Evolutionary conservation across 2,113 vertebrate species (phyloP).

Genomic region (Acrocephalus kingi): DNA sequence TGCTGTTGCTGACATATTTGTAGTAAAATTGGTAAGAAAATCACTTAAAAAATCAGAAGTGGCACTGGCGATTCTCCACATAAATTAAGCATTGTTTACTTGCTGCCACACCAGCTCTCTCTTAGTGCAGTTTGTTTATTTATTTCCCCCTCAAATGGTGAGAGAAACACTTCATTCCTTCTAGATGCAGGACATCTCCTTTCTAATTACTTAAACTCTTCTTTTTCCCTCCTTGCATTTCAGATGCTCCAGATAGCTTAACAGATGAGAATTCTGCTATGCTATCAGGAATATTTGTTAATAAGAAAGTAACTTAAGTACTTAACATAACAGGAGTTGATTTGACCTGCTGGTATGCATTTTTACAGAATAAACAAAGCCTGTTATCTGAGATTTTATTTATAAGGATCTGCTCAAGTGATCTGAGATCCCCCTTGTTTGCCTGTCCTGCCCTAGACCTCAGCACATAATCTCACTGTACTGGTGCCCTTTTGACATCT

Average conservation of each 20-base stretch:
- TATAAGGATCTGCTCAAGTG: conserved; percentile 48
- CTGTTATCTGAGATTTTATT: conserved; percentile 68
- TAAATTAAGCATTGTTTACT: neutral
- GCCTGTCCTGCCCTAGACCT: conserved; percentile 67
- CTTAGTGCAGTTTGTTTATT: neutral
- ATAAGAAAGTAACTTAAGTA: conserved; percentile 64
- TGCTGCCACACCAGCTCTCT: neutral
- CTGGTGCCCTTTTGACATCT: conserved; percentile 66
- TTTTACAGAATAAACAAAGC: conserved; percentile 67
- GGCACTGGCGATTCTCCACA: neutral
- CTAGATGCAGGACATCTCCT: neutral
- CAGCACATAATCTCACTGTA: conserved; percentile 67
- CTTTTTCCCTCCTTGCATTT: neutral
- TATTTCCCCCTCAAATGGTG: neutral
- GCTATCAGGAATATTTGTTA: conserved; percentile 43
- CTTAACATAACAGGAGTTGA: conserved; percentile 68
- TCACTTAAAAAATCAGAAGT: neutral
- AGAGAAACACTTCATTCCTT: neutral
- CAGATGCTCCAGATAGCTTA: neutral
- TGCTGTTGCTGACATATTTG: neutral
- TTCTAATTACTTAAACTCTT: neutral
- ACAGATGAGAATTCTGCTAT: neutral
- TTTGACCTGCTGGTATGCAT: conserved; percentile 53
- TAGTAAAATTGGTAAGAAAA: neutral
- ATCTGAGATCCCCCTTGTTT: conserved; percentile 64